A percentile compares a stretch with the other conserved stretches of the same genome.
phyloP scores from a whole-genome alignment of 2,113 vertebrate species.

The human region DNA sequence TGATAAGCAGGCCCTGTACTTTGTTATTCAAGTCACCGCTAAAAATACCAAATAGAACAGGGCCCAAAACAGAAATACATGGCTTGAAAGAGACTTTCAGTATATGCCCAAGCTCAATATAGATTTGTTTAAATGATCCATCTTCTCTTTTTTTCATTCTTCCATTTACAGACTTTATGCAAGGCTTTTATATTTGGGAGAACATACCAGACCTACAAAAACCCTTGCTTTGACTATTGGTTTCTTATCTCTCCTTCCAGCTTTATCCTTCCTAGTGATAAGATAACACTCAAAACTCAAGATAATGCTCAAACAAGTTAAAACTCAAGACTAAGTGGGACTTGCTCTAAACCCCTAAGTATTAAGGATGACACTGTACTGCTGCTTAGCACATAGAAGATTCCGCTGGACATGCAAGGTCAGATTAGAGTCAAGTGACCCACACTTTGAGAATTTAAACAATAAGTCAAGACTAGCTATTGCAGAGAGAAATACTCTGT shows the following conservation, averaged over 20 bases:
- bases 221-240: not conserved
- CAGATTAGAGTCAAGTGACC: not conserved
- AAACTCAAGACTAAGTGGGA: not conserved
- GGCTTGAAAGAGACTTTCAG: not conserved
- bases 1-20: slow-evolving; percentile 37
- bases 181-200: not conserved
- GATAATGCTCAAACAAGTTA: not conserved
- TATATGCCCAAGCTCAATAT: slow-evolving; percentile 29
- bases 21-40: slow-evolving; percentile 37
- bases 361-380: not conserved
- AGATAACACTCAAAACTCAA: not conserved
- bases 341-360: not conserved
- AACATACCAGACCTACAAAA: not conserved
- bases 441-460: not conserved
- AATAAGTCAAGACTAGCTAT: not conserved
- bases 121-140: not conserved
- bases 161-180: not conserved
- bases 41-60: slow-evolving; percentile 38
- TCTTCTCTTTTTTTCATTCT: not conserved
- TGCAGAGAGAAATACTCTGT: not conserved
- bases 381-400: not conserved
- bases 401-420: not conserved
- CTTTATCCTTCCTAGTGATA: not conserved
- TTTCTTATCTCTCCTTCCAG: not conserved
- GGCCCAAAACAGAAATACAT: slow-evolving; percentile 21